Conservation (phyloP, 2,797 vertebrate genomes). For the Onychomys arenicola region DNA sequence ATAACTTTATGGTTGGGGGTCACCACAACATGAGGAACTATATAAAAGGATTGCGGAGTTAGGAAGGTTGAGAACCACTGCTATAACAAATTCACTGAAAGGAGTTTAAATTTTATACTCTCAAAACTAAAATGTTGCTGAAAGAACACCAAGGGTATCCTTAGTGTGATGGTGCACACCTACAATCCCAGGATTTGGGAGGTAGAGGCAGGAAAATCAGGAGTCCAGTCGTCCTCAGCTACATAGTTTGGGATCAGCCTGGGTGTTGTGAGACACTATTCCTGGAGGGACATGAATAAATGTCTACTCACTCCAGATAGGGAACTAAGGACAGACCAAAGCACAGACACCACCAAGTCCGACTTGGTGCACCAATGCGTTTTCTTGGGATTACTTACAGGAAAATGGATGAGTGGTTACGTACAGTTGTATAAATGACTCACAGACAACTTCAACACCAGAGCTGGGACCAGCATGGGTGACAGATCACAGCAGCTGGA, state of each 20-base stretch:
- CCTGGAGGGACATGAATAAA: not conserved
- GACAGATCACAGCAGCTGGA: not conserved
- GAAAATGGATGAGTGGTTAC: not conserved
- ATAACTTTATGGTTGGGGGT: not conserved
- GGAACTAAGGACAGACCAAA: not conserved
- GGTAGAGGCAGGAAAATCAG: not conserved
- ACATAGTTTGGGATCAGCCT: not conserved
- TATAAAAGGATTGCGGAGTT: not conserved
- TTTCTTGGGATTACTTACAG: not conserved
- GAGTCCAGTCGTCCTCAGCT: not conserved
- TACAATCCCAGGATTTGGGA: not conserved
- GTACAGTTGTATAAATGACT: not conserved
- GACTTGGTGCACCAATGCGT: not conserved
- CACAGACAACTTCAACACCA: not conserved
- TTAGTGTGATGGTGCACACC: too few relatives aligned
- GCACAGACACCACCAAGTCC: not conserved
- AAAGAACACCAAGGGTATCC: not conserved
- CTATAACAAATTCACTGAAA: constrained; percentile 26
- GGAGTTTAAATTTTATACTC: not conserved
- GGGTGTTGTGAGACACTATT: not conserved
- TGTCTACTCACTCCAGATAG: too few relatives aligned
- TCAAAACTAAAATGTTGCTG: constrained; percentile 19
- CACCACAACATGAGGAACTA: not conserved
- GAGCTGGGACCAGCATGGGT: not conserved
- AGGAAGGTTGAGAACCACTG: not conserved